A percentile compares a stretch with the other conserved stretches of the same genome.
Conservation (phyloP, 2,113 vertebrate species). For the Coracopsis vasa region DNA sequence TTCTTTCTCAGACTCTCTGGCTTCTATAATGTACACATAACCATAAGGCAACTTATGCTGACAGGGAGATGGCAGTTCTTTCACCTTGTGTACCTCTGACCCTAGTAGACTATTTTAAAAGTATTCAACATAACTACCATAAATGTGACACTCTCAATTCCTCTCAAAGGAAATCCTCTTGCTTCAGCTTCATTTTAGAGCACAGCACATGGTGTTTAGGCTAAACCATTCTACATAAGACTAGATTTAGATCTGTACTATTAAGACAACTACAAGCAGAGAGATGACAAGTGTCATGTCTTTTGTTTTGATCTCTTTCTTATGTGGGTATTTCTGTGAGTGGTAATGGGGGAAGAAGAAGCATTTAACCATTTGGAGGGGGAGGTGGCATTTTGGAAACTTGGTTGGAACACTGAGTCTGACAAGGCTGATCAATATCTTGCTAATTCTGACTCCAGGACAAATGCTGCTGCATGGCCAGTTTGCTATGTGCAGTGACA, state of each 20-base stretch:
- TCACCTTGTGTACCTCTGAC: neutral
- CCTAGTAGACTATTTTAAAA: neutral
- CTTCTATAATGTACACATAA: neutral
- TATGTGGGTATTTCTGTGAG: neutral
- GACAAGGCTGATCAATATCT: neutral
- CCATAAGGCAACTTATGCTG: neutral
- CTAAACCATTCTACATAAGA: neutral
- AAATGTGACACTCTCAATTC: neutral
- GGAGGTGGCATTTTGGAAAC: neutral
- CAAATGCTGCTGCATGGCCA: accelerated
- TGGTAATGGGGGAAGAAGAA: accelerated
- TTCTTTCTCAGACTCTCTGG: neutral
- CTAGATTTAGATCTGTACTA: neutral
- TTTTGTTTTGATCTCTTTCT: neutral
- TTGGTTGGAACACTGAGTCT: neutral
- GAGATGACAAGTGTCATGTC: accelerated
- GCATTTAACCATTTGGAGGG: accelerated
- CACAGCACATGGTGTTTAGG: accelerated
- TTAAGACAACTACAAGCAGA: neutral
- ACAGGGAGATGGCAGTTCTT: neutral
- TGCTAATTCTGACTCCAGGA: neutral
- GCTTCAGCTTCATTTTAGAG: neutral
- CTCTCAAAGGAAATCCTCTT: neutral
- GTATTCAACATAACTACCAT: neutral
- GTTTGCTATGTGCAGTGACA: accelerated